Evolutionary conservation across 2,888 invertebrate species (phyloP), one percentile per base, ranked within the genome.

Genomic region (Cremastobaeus sp.): DNA sequence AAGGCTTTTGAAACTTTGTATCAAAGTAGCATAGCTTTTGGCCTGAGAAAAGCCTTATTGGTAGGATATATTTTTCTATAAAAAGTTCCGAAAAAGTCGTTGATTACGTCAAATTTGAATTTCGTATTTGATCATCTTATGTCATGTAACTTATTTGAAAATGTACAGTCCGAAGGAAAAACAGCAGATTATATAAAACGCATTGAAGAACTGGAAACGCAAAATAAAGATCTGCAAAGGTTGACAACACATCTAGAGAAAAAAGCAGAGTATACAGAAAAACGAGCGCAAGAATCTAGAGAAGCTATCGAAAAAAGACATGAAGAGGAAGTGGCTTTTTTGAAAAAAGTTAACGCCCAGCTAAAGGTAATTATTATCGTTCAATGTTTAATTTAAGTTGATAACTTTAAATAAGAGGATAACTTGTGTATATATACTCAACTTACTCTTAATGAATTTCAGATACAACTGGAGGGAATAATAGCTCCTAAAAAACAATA

Each of bases 1-100:
- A 95, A 97, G 82, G 97, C 98, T 0, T 99, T 97, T 85, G 97
- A 98, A 88, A 96, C 97, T 0, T 90, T 99, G 1, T 98, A 98
- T 84, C 98, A 98, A 87, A 98, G 98, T 88, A 97, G 98, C 57
- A 96, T 98, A 52, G 98, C 98, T 0, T 99, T 98, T 86, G 98
- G 98, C 18, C 96, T 99, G 93, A 92, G 98, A 74, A 99, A 99
- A 89, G 97, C 98, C n/a, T 89, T 99, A 62, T 95, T 96, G 89
- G 93, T 93, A n/a, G n/a, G n/a, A n/a, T n/a, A n/a, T n/a, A n/a
- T n/a, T n/a, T n/a, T n/a, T n/a, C n/a, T n/a, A n/a, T n/a, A n/a
- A n/a, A n/a, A n/a, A n/a, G n/a, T n/a, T n/a, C n/a, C n/a, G n/a
- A n/a, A n/a, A n/a, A n/a, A n/a, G n/a, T n/a, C n/a, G n/a, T n/a